Percentiles rank a stretch among this genome's conserved stretches.
These are phyloP conservation scores for Pteromalus puparum DNA, from an alignment of 1,140 invertebrate species.

Conservation along the genomic window DNA sequence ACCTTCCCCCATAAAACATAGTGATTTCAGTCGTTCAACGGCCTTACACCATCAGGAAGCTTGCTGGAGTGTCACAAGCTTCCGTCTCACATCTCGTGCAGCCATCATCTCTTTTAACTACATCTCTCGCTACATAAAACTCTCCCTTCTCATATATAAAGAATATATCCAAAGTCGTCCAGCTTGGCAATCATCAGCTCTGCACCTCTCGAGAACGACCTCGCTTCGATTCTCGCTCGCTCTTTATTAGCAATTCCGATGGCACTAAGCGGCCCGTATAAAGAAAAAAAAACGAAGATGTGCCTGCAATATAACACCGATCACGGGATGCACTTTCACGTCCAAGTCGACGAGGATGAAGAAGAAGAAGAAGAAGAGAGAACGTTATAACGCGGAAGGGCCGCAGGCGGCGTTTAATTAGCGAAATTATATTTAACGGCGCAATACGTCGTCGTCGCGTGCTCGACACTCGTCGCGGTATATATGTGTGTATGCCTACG, in stretches of 20 bases:
- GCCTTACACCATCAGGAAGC: neutral
- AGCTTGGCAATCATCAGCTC: neutral
- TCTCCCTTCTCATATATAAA: neutral
- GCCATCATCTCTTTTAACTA: neutral
- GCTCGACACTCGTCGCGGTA: conserved; percentile 56
- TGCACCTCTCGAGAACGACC: neutral
- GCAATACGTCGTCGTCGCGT: conserved; percentile 50
- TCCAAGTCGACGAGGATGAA: neutral
- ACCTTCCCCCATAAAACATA: neutral
- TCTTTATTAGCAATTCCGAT: conserved; percentile 37
- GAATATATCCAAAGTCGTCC: neutral
- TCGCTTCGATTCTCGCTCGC: conserved; percentile 9
- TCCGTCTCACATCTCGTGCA: neutral
- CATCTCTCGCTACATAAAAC: neutral
- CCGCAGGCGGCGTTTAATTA: conserved; percentile 59
- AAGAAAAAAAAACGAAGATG: conserved; percentile 1
- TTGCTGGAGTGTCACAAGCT: neutral
- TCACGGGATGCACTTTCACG: neutral
- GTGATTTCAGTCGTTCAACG: neutral
- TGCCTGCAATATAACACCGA: neutral
- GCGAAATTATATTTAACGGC: conserved; percentile 63
- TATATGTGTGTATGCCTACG: conserved; percentile 20
- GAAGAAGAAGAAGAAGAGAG: neutral
- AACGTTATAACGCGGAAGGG: conserved; percentile 13
- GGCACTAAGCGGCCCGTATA: neutral